These are phyloP conservation scores for Leptoclinus maculatus DNA, from an alignment of 2,797 vertebrate species.

Conservation along the genomic window DNA sequence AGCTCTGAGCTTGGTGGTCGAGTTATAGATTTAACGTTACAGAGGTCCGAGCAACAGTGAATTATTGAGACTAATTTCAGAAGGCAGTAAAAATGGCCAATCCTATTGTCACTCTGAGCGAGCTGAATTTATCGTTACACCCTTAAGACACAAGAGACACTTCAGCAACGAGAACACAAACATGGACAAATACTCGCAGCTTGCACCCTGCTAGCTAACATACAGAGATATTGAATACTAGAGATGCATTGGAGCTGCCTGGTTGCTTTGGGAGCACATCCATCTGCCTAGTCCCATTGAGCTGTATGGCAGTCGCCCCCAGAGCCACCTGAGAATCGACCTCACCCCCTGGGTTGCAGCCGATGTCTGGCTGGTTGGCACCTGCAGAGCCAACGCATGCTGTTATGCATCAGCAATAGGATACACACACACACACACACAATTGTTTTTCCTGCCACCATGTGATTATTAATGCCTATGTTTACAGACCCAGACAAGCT, in stretches of 20 bases:
- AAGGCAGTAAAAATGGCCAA: neutral
- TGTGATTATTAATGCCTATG: conserved; percentile 28
- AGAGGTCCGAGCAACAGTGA: neutral
- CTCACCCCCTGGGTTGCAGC: conserved; percentile 19
- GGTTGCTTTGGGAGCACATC: conserved; percentile 37
- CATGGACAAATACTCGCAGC: conserved; percentile 14
- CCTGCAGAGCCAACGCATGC: conserved; percentile 29
- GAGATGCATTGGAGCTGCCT: conserved; percentile 36
- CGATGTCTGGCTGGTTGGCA: conserved; percentile 35
- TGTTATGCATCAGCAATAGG: conserved; percentile 20
- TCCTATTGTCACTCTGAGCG: neutral
- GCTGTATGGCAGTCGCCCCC: conserved; percentile 33
- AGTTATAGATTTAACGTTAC: neutral
- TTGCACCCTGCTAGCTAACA: conserved; percentile 20
- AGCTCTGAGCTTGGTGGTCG: neutral
- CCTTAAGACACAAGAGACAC: neutral
- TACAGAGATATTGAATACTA: conserved; percentile 19
- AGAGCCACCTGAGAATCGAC: conserved; percentile 19
- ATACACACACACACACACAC: neutral
- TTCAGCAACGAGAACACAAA: neutral
- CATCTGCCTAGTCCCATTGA: conserved; percentile 49
- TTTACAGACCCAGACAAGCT: conserved; percentile 13
- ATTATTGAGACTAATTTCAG: neutral
- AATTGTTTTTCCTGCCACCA: conserved; percentile 6
- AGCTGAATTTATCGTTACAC: too few species aligned